Base-by-base conservation (phyloP, 2,888 invertebrate species). In the Myathropa florea region DNA sequence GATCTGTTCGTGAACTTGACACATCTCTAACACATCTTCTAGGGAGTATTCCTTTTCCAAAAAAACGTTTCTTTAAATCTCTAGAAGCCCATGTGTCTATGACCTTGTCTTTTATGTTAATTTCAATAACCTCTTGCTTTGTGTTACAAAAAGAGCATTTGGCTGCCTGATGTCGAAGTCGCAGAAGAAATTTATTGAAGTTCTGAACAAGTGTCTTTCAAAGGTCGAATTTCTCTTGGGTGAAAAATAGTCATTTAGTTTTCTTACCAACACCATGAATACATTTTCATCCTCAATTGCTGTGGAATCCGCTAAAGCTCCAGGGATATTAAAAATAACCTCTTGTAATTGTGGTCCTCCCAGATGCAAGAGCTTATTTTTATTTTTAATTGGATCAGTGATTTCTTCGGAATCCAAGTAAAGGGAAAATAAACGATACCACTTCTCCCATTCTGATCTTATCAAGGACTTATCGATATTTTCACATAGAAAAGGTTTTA, bases 101-200 rank as follows among this genome's bases (percentile, higher is more conserved):
- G 30, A 86, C 46, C 59, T 88, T 85, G 57, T 86, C 86, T 30
- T 84, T 89, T 63, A 89, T 67, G 28, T 82, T 80, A 39, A 88
- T 88, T 33, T 88, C 84, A 24, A 46, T 33, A 33, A 87, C 65
- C 30, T 85, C 73, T 21, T 88, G 75, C 24, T 83, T 39, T 1
- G 77, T 75, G 23, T 81, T 78, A 1, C 68, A 72, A 72, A 88
- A 87, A 28, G 68, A 68, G 61, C 80, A 84, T 63, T 83, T 81
- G 1, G 65, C 72, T 63, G 87, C 78, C 60, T 87, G 80, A 39
- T 67, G 82, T 4, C 86, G 77, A 21, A 91, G 59, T 60, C 89
- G 80, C 6, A 90, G 55, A n/a, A 90, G 28, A 80, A 91, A 91
- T 68, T 90, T 91, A 53, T 70, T 63, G 33, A 75, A 63, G 14